Evolutionary conservation across 2,888 invertebrate species (phyloP), one percentile per base, ranked within the genome.

Genomic region (Strigamia transsilvanica): DNA sequence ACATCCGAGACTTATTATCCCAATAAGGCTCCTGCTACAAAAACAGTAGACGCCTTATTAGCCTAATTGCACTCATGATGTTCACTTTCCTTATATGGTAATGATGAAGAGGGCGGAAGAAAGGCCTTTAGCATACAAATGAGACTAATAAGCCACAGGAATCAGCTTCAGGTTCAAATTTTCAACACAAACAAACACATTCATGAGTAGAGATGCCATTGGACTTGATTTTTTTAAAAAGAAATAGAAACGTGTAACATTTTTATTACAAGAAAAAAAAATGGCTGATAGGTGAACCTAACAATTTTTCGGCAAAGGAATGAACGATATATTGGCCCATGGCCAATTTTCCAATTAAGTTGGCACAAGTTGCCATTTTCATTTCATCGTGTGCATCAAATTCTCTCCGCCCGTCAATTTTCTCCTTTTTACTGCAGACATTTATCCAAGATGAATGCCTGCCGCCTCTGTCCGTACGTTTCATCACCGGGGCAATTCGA

Each of bases 1-100:
- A 73, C 73, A 73, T 73, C 73, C 73, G 73, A 73, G 73, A 73
- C 73, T 73, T 73, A 73, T 73, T 73, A 73, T 73, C 73, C 73
- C 73, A 73, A 73, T 73, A 73, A 73, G 73, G 73, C 73, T 73
- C 73, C 73, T 56, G 56, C 73, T 73, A 73, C 73, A 73, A 73
- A 73, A 73, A 73, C 73, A 73, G 73, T 73, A 73, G 73, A 73
- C 73, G 32, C 73, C 73, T 73, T 73, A 73, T 73, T 73, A 73
- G 73, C 73, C 73, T 73, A 73, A 73, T 73, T 73, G 73, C 73
- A 73, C 73, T 73, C 73, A 73, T 73, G 73, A 73, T 73, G 27
- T 73, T 73, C 73, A 73, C 73, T 73, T 73, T 73, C 73, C 73
- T 73, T 73, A 73, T 73, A 73, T 32, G 73, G 73, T 32, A 73